A percentile compares a stretch with the other conserved stretches of the same genome.
phyloP scores from a whole-genome alignment of 2,797 vertebrate genomes.

The Peromyscus attwateri region DNA sequence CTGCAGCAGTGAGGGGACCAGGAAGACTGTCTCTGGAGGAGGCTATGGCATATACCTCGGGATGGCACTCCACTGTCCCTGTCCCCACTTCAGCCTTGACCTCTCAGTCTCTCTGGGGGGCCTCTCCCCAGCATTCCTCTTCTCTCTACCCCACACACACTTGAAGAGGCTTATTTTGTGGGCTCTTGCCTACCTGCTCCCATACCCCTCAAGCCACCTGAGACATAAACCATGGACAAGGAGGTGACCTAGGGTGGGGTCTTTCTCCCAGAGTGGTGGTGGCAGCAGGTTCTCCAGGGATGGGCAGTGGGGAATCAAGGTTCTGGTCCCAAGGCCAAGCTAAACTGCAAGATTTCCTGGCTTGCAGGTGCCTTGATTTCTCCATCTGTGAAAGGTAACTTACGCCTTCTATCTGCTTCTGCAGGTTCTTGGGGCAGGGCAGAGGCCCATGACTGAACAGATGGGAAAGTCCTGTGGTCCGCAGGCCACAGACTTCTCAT shows the following conservation, averaged over 20 bases:
- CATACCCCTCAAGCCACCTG: background rate
- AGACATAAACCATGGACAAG: background rate
- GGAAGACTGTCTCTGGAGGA: accelerated
- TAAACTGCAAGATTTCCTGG: background rate
- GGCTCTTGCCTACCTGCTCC: background rate
- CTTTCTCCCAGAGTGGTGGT: background rate
- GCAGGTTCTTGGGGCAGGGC: background rate
- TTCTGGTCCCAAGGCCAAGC: accelerated
- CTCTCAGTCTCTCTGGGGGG: background rate
- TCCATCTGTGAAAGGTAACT: background rate
- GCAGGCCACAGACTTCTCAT: background rate
- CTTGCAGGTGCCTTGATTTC: accelerated
- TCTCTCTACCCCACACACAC: background rate
- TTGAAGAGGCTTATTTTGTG: background rate
- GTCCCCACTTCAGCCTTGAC: background rate
- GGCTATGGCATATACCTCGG: background rate
- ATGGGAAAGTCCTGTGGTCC: background rate
- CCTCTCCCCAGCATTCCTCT: background rate
- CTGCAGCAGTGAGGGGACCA: background rate
- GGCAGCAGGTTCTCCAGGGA: background rate
- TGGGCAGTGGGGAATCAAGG: background rate
- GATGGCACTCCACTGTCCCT: accelerated
- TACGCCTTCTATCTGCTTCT: accelerated
- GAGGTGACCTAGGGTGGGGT: background rate
- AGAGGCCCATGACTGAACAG: background rate